Evolutionary conservation across 1,140 invertebrate species (phyloP).

Genomic region (Lethocerus indicus): DNA sequence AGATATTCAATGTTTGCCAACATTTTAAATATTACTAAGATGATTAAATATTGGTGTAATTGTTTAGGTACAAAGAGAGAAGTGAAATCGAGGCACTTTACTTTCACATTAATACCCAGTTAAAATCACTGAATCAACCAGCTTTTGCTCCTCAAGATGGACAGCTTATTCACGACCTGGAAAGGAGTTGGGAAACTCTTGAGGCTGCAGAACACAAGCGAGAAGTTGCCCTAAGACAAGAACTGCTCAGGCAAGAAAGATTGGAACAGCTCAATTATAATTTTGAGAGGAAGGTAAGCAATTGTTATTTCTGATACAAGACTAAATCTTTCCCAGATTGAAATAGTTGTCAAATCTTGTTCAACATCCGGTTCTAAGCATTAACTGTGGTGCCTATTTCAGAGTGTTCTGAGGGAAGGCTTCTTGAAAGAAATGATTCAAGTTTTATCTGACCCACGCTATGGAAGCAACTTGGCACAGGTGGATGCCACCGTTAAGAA

Average conservation of each 20-base stretch:
- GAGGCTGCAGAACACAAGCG: constrained; percentile 89
- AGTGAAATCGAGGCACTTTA: constrained; percentile 94
- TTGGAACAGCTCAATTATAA: constrained; percentile 90
- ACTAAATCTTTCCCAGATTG: too few relatives aligned
- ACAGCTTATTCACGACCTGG: constrained; percentile 78
- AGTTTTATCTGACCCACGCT: constrained; percentile 81
- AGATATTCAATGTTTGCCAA: too few relatives aligned
- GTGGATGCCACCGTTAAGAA: constrained; percentile 97
- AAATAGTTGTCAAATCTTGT: neutral
- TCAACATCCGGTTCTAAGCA: too few relatives aligned
- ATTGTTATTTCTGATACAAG: neutral
- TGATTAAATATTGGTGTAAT: constrained; percentile 8
- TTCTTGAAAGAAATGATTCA: constrained; percentile 98
- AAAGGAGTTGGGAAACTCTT: constrained; percentile 79
- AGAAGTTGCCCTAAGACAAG: constrained; percentile 81
- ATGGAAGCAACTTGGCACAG: constrained; percentile 76
- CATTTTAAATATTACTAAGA: constrained; percentile 5
- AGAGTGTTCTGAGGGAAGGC: constrained; percentile 74
- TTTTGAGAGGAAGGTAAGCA: constrained; percentile 74
- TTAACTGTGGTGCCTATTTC: too few relatives aligned
- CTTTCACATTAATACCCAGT: constrained; percentile 90
- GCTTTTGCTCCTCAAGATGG: constrained; percentile 82
- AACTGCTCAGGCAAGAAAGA: constrained; percentile 81
- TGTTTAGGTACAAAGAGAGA: constrained; percentile 72
- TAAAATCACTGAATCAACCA: constrained; percentile 84